Evolutionary conservation across 2,888 invertebrate species (phyloP), one percentile per base, ranked within the genome.

Genomic region (Nycteola revayana): DNA sequence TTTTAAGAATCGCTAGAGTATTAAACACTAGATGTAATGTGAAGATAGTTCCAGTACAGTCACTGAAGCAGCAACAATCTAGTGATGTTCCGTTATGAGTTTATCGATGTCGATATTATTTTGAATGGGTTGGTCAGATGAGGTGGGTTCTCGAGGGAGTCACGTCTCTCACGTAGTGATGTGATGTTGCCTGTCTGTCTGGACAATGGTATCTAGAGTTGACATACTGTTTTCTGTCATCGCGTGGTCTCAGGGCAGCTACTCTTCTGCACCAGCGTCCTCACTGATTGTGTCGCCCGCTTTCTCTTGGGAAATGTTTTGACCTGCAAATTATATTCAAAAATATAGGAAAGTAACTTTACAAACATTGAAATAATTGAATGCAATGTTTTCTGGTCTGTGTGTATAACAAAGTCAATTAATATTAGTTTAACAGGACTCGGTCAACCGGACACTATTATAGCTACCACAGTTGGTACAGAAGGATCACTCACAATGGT

Each of bases 281-380:
- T 88, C 88, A 74, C 74, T 76, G 75, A 88, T 87, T 65, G 82
- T 87, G 66, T 86, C 85, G 78, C 86, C 80, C 84, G 86, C 83
- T 81, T 69, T 81, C 71, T 88, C 88, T 81, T 86, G 85, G 82
- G 86, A 87, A 86, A 86, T 88, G 87, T 87, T 88, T 88, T 88
- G 87, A 88, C 88, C 88, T 88, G 68, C 14, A 14, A 14, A 14
- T 3, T 14, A n/a, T n/a, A n/a, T n/a, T n/a, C n/a, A n/a, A n/a
- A n/a, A n/a, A n/a, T n/a, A n/a, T n/a, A n/a, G n/a, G n/a, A n/a
- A n/a, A n/a, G n/a, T n/a, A n/a, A n/a, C n/a, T n/a, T n/a, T n/a
- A n/a, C n/a, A n/a, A n/a, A n/a, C n/a, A n/a, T n/a, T n/a, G n/a
- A n/a, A n/a, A n/a, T n/a, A n/a, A n/a, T n/a, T n/a, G n/a, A n/a